Evolutionary conservation across 2,113 vertebrate species (phyloP).

Genomic region (Ptilonorhynchus violaceus): DNA sequence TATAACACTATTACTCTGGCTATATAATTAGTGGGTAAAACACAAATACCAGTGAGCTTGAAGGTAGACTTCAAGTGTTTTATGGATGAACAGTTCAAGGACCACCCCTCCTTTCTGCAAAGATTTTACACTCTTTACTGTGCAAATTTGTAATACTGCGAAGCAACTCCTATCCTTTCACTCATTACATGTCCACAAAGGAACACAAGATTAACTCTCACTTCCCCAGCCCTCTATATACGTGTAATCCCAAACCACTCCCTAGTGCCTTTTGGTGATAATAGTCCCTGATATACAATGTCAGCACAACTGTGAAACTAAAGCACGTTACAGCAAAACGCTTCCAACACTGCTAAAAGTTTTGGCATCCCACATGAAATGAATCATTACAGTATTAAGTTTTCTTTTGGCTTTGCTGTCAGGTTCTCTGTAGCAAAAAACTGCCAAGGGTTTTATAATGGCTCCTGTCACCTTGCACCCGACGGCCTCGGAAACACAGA

Average conservation of each 20-base stretch:
- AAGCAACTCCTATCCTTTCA: background rate
- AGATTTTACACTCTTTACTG: background rate
- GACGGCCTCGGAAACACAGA: background rate
- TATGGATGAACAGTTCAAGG: background rate
- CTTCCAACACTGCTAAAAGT: background rate
- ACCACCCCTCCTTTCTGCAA: background rate
- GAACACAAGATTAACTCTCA: background rate
- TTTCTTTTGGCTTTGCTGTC: constrained; percentile 3
- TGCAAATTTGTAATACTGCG: background rate
- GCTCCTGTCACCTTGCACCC: background rate
- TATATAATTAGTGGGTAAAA: background rate
- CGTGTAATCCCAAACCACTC: background rate
- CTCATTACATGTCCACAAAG: background rate
- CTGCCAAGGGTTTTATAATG: background rate
- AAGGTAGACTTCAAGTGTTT: background rate
- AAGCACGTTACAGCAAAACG: background rate
- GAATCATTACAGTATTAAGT: constrained; percentile 1
- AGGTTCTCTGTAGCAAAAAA: background rate
- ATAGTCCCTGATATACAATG: background rate
- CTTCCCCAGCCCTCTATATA: background rate
- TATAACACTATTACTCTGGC: background rate
- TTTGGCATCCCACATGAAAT: background rate
- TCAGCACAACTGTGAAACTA: background rate
- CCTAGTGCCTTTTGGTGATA: background rate
- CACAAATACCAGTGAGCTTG: background rate